phyloP scores from a whole-genome alignment of 2,888 invertebrate genomes.

The Idaea aversata region DNA sequence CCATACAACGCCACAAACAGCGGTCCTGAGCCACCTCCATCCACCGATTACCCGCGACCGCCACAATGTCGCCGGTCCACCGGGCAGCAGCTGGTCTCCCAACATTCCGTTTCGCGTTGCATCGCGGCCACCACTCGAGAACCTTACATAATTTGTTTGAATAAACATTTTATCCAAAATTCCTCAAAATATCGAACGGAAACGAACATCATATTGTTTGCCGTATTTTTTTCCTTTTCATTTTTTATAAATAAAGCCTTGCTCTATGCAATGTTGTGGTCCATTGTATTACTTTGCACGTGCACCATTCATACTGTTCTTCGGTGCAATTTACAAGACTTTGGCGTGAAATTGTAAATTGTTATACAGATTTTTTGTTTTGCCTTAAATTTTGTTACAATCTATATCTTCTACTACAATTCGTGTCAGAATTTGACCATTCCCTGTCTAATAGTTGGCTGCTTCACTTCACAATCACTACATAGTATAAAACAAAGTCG shows the following conservation, averaged over 20 bases:
- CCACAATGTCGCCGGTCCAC: too few species aligned
- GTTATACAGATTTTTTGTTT: neutral
- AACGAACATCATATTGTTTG: neutral
- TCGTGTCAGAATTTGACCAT: too few species aligned
- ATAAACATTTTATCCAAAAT: neutral
- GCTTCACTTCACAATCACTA: too few species aligned
- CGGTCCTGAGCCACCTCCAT: too few species aligned
- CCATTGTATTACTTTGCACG: conserved; percentile 29
- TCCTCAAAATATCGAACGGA: neutral
- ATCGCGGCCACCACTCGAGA: too few species aligned
- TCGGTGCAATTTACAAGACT: conserved; percentile 10
- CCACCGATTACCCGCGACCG: too few species aligned
- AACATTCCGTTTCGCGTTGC: too few species aligned
- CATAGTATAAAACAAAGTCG: too few species aligned
- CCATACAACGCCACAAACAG: too few species aligned
- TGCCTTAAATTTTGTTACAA: neutral
- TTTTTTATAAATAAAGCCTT: neutral
- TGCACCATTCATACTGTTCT: conserved; percentile 15
- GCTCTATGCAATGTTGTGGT: conserved; percentile 16
- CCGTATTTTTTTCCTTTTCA: neutral
- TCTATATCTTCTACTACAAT: neutral
- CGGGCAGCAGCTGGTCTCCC: too few species aligned
- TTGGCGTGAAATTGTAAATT: neutral
- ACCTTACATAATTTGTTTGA: too few species aligned
- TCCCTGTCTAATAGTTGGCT: too few species aligned